Evolutionary conservation across 2,113 vertebrate genomes (phyloP).

Genomic region (Cricetomys ansorgei): DNA sequence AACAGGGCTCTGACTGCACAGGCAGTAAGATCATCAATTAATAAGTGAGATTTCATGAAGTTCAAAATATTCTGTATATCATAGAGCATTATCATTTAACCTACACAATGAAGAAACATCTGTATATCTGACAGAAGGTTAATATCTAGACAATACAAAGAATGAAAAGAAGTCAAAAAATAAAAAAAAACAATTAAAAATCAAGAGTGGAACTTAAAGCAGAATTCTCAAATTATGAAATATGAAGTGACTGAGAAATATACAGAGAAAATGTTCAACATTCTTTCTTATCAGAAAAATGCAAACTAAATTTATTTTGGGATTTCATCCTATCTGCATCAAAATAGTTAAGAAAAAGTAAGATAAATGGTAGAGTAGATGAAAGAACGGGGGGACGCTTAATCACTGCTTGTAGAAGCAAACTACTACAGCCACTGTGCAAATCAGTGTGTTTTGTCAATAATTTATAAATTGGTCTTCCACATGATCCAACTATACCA

Average conservation of each 20-base stretch:
- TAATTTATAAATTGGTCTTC: not conserved
- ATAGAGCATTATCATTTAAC: not conserved
- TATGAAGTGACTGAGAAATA: not conserved
- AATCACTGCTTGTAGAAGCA: not conserved
- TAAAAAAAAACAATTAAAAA: not conserved
- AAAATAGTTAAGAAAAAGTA: not conserved
- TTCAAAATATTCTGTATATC: not conserved
- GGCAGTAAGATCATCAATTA: not conserved
- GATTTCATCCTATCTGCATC: not conserved
- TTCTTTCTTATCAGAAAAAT: not conserved
- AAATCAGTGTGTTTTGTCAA: not conserved
- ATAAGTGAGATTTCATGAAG: not conserved
- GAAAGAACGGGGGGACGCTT: not conserved
- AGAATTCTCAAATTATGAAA: not conserved
- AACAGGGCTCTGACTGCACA: not conserved
- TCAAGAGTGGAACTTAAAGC: not conserved
- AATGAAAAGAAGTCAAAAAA: not conserved
- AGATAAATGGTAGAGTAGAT: not conserved
- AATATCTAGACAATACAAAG: not conserved
- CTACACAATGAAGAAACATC: not conserved
- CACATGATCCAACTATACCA: not conserved
- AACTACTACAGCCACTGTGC: not conserved
- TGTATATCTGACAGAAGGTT: not conserved
- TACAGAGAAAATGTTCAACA: not conserved
- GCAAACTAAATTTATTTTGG: not conserved